These are phyloP conservation scores for Polymixis lichenea DNA, from an alignment of 2,888 invertebrate genomes.

Conservation along the genomic window DNA sequence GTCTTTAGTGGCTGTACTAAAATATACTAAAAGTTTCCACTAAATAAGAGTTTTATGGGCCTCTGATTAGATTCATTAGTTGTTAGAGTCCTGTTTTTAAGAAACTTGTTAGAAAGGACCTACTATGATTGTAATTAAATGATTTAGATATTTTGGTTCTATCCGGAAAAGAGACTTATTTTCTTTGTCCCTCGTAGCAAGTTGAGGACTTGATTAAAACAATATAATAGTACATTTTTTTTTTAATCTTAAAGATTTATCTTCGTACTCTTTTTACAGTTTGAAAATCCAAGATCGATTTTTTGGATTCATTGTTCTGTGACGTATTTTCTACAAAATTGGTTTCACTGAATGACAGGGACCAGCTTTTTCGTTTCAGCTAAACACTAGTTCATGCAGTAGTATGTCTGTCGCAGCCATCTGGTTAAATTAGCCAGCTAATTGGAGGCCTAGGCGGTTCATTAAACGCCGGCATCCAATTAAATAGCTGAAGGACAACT, in stretches of 20 bases:
- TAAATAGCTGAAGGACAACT: no score
- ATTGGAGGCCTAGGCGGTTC: no score
- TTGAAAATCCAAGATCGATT: neutral
- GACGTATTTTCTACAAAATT: neutral
- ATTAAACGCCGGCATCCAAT: no score
- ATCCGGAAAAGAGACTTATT: neutral
- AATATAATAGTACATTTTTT: no score
- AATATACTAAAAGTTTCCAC: slow-evolving; percentile 47
- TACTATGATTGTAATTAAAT: neutral
- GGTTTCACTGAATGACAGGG: neutral
- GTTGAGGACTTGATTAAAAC: neutral
- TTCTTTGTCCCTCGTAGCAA: no score
- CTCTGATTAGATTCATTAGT: slow-evolving; percentile 33
- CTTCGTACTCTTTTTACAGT: neutral
- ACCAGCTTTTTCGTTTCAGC: neutral
- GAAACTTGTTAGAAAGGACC: neutral
- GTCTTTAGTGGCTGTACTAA: slow-evolving; percentile 46
- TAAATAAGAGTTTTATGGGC: slow-evolving; percentile 42
- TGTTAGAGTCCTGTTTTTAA: neutral
- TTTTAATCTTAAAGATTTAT: no score
- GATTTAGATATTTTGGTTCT: neutral
- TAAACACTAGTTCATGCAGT: neutral
- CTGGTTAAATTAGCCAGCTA: no score
- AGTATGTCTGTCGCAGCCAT: no score
- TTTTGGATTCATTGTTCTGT: neutral